These are phyloP conservation scores for Podocnemis expansa DNA, from an alignment of 2,113 vertebrate genomes.

Conservation along the genomic window DNA sequence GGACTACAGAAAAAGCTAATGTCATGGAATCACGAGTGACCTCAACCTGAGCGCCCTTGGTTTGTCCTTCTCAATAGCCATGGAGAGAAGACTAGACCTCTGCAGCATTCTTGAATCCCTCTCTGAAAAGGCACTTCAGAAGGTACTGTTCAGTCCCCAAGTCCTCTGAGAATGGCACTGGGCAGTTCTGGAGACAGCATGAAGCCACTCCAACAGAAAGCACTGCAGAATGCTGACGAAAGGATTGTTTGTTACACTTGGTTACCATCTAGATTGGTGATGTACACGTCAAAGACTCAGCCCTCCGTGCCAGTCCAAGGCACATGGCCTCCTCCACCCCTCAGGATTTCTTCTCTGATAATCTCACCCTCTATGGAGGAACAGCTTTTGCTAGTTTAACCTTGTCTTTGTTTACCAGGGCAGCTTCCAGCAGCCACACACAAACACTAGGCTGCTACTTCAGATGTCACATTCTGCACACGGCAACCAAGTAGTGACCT, in stretches of 20 bases:
- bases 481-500: background rate
- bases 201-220: background rate
- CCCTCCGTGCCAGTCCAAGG: background rate
- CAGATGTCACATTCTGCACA: background rate
- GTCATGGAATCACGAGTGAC: background rate
- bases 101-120: background rate
- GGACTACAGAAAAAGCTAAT: too few species aligned
- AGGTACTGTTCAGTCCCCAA: background rate
- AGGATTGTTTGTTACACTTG: rapidly evolving
- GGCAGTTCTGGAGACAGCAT: background rate
- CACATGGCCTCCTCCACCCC: background rate
- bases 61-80: background rate
- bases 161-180: background rate
- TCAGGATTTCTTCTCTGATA: background rate
- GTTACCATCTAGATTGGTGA: rapidly evolving
- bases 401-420: background rate
- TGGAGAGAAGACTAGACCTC: background rate
- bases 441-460: background rate
- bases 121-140: background rate
- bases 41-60: background rate
- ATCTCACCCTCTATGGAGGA: background rate
- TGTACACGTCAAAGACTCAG: background rate
- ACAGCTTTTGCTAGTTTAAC: background rate
- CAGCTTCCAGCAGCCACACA: rapidly evolving
- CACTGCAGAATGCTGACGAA: background rate